A percentile compares a stretch with the other conserved stretches of the same genome.
phyloP scores from a whole-genome alignment of 2,888 invertebrate genomes.

The Eubasilissa splendida region DNA sequence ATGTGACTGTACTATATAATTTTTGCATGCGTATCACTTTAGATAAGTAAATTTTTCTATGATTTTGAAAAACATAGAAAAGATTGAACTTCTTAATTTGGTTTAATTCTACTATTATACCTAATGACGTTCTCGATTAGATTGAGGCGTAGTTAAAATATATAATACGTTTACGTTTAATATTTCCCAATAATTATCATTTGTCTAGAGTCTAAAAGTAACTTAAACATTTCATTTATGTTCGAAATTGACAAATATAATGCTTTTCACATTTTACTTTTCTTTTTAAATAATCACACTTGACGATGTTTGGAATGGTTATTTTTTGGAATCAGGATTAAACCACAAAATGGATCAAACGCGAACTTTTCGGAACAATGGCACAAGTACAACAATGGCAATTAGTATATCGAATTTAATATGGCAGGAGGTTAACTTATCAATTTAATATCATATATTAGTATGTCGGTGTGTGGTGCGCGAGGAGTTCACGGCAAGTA shows the following conservation, averaged over 20 bases:
- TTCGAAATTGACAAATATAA: slow-evolving; percentile 17
- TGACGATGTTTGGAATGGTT: slow-evolving; percentile 32
- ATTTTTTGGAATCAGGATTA: slow-evolving; percentile 39
- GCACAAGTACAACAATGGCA: slow-evolving; percentile 36
- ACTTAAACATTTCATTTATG: not conserved
- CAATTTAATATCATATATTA: not conserved
- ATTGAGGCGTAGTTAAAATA: too few species aligned
- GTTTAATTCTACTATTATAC: too few species aligned
- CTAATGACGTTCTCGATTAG: too few species aligned
- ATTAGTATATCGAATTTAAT: not conserved
- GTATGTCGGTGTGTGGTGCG: too few species aligned
- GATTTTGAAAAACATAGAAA: too few species aligned
- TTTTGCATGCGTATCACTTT: too few species aligned
- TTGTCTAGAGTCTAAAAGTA: slow-evolving; percentile 1
- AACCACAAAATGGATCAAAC: not conserved
- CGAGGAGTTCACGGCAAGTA: slow-evolving; percentile 11
- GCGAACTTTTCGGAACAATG: slow-evolving; percentile 8
- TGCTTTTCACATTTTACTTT: not conserved
- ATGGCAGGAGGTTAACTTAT: not conserved
- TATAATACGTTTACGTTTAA: not conserved
- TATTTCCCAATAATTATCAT: not conserved
- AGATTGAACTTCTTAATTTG: too few species aligned
- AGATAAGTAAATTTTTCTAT: too few species aligned
- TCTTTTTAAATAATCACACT: slow-evolving; percentile 28
- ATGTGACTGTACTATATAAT: too few species aligned